Conservation (phyloP, 2,888 invertebrate species). For the Cepaea hortensis region DNA sequence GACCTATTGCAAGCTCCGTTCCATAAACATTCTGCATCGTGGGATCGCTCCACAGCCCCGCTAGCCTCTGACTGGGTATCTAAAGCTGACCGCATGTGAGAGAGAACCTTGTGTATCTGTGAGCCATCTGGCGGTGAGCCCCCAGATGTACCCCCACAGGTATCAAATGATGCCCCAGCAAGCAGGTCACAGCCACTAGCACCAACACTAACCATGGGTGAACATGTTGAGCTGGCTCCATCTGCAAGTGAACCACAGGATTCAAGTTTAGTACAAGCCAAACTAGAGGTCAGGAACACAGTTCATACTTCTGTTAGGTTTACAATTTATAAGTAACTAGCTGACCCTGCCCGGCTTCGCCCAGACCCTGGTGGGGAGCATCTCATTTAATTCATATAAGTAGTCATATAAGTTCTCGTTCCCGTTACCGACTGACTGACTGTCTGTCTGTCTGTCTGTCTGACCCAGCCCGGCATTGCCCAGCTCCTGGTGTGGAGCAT, state of each 20-base stretch:
- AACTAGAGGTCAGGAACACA: not conserved
- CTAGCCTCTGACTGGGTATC: constrained; percentile 33
- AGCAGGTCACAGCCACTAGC: not conserved
- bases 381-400: too few relatives aligned
- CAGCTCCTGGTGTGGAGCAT: too few relatives aligned
- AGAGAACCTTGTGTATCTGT: not conserved
- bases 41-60: constrained; percentile 35
- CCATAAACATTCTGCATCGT: constrained; percentile 44
- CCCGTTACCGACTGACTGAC: too few relatives aligned
- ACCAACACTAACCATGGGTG: not conserved
- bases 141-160: constrained; percentile 19
- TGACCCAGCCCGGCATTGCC: too few relatives aligned
- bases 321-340: too few relatives aligned
- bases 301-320: not conserved
- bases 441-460: too few relatives aligned
- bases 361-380: too few relatives aligned
- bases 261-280: not conserved
- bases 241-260: constrained; percentile 24
- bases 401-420: too few relatives aligned
- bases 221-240: not conserved
- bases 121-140: not conserved
- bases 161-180: not conserved
- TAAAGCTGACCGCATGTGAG: constrained; percentile 6
- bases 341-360: too few relatives aligned
- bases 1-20: constrained; percentile 49